Conservation (phyloP, 2,113 vertebrate species). For the Lepus europaeus region DNA sequence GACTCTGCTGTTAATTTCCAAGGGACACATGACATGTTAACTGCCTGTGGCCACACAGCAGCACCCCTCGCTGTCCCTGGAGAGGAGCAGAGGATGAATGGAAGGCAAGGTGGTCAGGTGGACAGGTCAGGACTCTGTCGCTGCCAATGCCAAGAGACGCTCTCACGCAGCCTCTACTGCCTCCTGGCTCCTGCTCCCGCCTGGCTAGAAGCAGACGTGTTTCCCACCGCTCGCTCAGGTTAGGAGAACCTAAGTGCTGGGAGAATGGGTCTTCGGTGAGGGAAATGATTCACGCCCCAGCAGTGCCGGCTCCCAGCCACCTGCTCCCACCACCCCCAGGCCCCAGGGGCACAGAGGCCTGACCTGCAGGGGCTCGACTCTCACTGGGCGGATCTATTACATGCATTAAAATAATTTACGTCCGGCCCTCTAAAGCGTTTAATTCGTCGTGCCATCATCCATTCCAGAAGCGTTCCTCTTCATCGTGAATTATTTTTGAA, state of each 20-base stretch:
- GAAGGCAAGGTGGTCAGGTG: not conserved
- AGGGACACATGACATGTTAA: conserved; percentile 51
- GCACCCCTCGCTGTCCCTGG: not conserved
- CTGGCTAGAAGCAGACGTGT: not conserved
- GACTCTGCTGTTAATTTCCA: not conserved
- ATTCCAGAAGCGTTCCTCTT: conserved; percentile 70
- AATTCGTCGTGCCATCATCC: conserved; percentile 72
- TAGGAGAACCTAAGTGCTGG: conserved; percentile 39
- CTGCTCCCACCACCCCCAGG: conserved; percentile 71
- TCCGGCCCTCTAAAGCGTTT: conserved; percentile 68
- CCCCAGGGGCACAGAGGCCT: conserved; percentile 57
- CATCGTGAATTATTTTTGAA: conserved; percentile 79
- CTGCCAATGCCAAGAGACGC: conserved; percentile 4
- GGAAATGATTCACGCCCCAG: conserved; percentile 58
- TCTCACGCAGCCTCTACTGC: not conserved
- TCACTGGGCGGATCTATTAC: conserved; percentile 77
- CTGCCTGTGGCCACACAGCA: not conserved
- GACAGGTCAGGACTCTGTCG: not conserved
- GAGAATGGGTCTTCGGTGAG: conserved; percentile 33
- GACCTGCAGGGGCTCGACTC: conserved; percentile 71
- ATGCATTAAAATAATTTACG: conserved; percentile 82
- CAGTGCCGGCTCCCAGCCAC: conserved; percentile 69
- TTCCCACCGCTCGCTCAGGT: not conserved
- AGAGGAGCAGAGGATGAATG: not conserved
- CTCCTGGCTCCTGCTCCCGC: not conserved